A percentile compares a stretch with the other conserved stretches of the same genome.
Conservation (phyloP, 1,140 invertebrate species). For the Acromyrmex echinatior region DNA sequence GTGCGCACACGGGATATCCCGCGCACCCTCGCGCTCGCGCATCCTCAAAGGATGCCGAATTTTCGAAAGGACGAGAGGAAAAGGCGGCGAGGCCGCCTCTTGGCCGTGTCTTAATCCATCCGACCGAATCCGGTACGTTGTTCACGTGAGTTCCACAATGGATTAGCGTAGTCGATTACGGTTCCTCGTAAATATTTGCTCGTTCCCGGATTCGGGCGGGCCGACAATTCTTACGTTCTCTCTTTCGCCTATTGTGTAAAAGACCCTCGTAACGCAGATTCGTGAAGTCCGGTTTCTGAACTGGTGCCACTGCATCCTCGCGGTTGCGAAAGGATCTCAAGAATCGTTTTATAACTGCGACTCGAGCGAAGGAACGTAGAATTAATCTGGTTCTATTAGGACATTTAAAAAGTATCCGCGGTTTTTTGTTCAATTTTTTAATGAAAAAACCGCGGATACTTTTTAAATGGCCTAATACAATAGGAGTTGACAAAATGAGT, state of each 20-base stretch:
- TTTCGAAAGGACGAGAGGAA: conserved; percentile 10
- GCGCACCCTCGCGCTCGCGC: background rate
- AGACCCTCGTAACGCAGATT: background rate
- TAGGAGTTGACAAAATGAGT: too few relatives aligned
- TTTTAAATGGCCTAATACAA: too few relatives aligned
- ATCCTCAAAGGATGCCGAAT: conserved; percentile 74
- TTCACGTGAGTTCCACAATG: conserved; percentile 61
- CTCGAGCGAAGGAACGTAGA: background rate
- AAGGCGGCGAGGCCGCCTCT: background rate
- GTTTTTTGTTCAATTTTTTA: too few relatives aligned
- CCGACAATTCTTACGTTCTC: background rate
- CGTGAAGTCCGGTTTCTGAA: background rate
- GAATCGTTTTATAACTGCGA: background rate
- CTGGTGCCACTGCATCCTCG: background rate
- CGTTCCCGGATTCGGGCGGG: background rate
- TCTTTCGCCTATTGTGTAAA: background rate
- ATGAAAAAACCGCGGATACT: too few relatives aligned
- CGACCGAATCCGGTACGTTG: conserved; percentile 27
- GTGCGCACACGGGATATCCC: background rate
- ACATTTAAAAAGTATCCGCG: too few relatives aligned
- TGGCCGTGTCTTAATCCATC: conserved; percentile 56
- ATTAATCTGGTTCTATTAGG: background rate
- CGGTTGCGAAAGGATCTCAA: background rate
- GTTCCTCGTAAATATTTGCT: conserved; percentile 72
- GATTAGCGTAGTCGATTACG: conserved; percentile 71